Conservation (phyloP, 1,140 invertebrate species). For the Yoshiicerus persimilis region DNA sequence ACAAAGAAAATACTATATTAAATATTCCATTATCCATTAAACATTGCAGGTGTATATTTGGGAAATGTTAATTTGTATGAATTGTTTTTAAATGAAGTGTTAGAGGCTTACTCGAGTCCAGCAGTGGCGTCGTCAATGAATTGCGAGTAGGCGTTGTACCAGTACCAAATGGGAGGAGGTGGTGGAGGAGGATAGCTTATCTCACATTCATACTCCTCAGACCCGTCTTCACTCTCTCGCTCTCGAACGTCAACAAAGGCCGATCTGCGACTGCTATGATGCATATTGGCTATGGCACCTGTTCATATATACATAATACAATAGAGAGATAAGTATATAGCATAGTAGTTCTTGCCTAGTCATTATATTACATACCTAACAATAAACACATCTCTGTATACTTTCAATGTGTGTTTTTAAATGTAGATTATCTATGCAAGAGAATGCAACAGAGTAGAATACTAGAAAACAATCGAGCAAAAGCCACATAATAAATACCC, state of each 20-base stretch:
- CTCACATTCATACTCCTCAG: conserved; percentile 36
- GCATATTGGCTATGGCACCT: not conserved
- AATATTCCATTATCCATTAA: too few species aligned
- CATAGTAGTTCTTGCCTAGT: not conserved
- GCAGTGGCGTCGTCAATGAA: conserved; percentile 1
- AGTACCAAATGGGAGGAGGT: conserved; percentile 41
- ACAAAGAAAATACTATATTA: too few species aligned
- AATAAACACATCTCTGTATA: not conserved
- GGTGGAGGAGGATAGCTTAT: conserved; percentile 39
- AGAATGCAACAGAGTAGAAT: not conserved
- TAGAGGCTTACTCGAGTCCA: not conserved
- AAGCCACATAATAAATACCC: not conserved
- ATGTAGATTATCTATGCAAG: not conserved
- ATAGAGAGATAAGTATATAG: not conserved
- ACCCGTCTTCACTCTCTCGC: not conserved
- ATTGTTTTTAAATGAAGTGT: too few species aligned
- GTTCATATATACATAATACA: not conserved
- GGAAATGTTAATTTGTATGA: too few species aligned
- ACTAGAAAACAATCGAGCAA: not conserved
- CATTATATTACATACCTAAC: not conserved
- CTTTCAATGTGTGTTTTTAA: not conserved
- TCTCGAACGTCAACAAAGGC: conserved; percentile 39
- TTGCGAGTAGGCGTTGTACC: conserved; percentile 45
- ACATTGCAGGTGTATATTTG: too few species aligned
- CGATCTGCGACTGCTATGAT: conserved; percentile 8